Conservation (phyloP, 2,888 invertebrate genomes). For the Lasioglossum leucozonium region DNA sequence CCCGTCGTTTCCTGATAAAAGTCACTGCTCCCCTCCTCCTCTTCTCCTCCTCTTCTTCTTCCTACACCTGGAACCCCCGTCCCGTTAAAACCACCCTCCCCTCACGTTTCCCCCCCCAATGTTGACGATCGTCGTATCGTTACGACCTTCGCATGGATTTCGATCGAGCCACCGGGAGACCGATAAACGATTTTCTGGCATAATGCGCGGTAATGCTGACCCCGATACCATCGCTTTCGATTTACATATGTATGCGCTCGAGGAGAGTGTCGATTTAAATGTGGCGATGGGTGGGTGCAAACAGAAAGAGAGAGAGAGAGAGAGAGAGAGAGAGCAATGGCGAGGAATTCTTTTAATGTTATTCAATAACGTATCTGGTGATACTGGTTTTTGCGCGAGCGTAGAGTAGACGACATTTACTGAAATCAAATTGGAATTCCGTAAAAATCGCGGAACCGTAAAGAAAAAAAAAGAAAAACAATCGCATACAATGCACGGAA, state of each 20-base stretch:
- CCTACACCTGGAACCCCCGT: slow-evolving; percentile 28
- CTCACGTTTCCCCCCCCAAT: slow-evolving; percentile 41
- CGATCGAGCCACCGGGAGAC: slow-evolving; percentile 19
- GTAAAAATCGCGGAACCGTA: not conserved
- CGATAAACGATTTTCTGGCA: slow-evolving; percentile 31
- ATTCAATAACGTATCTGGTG: not conserved
- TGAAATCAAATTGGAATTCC: not conserved
- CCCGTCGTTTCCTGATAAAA: slow-evolving; percentile 64
- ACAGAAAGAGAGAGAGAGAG: not conserved
- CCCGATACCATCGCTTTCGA: slow-evolving; percentile 31
- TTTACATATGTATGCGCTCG: slow-evolving; percentile 15
- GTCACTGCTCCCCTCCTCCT: slow-evolving; percentile 1
- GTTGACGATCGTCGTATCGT: slow-evolving; percentile 12
- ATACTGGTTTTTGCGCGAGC: not conserved
- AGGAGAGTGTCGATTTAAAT: not conserved
- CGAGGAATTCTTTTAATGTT: not conserved
- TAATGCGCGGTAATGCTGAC: slow-evolving; percentile 11
- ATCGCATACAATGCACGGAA: not conserved
- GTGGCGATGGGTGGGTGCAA: not conserved
- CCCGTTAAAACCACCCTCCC: slow-evolving; percentile 62
- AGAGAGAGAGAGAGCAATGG: not conserved
- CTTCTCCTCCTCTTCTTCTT: not conserved
- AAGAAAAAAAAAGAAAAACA: no score
- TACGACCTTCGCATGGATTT: slow-evolving; percentile 64
- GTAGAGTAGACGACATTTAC: not conserved